Percentiles rank a stretch among this genome's conserved stretches.
Conservation (phyloP, 2,888 invertebrate species). For the Trichopoda pennipes region DNA sequence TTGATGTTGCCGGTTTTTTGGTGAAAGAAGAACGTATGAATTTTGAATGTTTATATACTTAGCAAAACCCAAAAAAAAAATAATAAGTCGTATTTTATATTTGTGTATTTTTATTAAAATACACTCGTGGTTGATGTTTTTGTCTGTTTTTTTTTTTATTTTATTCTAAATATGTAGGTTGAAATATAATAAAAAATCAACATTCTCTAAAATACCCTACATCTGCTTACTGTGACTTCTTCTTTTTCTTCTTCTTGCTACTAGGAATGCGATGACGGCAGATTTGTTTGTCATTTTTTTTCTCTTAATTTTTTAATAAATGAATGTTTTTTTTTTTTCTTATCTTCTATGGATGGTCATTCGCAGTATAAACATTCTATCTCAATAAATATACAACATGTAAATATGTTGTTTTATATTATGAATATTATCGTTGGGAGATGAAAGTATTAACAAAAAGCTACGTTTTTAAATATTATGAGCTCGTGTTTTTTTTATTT, state of each 20-base stretch:
- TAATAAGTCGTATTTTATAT: slow-evolving; percentile 45
- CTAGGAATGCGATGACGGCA: slow-evolving; percentile 44
- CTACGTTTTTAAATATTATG: slow-evolving; percentile 34
- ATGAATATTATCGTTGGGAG: slow-evolving; percentile 5
- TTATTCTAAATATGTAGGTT: slow-evolving; percentile 52
- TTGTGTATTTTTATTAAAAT: slow-evolving; percentile 43
- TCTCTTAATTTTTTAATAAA: slow-evolving; percentile 10
- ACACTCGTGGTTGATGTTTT: slow-evolving; percentile 8
- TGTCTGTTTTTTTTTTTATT: background rate
- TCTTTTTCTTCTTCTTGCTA: background rate
- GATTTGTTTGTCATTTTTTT: slow-evolving; percentile 47
- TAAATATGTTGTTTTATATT: no score
- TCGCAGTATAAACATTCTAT: background rate
- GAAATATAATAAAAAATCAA: slow-evolving; percentile 39
- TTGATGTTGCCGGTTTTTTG: slow-evolving; percentile 46
- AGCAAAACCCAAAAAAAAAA: slow-evolving; percentile 45
- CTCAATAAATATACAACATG: slow-evolving; percentile 13
- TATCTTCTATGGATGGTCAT: slow-evolving; percentile 6
- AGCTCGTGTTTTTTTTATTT: slow-evolving; percentile 46
- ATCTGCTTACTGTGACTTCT: background rate
- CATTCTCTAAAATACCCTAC: slow-evolving; percentile 23
- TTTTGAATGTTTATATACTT: slow-evolving; percentile 65
- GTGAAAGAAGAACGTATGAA: slow-evolving; percentile 59
- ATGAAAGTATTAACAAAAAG: slow-evolving; percentile 25
- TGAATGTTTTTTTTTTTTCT: slow-evolving; percentile 22